phyloP scores from a whole-genome alignment of 2,113 vertebrate species.

The Antechinus stuartii region DNA sequence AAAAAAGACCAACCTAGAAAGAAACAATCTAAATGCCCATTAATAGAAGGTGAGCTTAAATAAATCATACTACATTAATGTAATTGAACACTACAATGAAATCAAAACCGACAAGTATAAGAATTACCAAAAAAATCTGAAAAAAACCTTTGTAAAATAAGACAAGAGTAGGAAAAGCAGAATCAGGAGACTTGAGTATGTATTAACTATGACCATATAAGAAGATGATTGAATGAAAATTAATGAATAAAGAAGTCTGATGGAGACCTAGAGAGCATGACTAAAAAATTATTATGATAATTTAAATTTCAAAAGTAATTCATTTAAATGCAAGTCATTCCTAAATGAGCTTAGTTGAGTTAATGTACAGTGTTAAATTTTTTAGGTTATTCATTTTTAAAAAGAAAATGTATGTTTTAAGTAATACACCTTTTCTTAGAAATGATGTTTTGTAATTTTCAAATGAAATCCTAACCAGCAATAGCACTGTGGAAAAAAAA shows the following conservation, averaged over 20 bases:
- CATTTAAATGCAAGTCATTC: neutral
- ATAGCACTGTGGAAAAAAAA: neutral
- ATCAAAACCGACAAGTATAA: neutral
- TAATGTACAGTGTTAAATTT: neutral
- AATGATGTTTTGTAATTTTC: neutral
- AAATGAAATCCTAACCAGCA: neutral
- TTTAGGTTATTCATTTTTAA: neutral
- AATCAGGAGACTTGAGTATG: neutral
- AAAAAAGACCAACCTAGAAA: neutral
- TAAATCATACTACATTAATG: neutral
- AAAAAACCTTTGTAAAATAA: neutral
- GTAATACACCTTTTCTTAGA: neutral
- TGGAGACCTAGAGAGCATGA: neutral
- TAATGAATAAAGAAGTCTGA: neutral
- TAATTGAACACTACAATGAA: neutral
- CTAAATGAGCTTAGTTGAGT: neutral
- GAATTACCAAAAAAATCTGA: neutral
- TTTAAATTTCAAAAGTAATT: neutral
- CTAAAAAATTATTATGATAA: neutral
- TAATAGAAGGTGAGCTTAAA: neutral
- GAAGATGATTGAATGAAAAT: neutral
- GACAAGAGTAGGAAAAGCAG: neutral
- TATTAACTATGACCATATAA: neutral
- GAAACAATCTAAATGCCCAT: neutral
- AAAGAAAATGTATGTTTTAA: neutral